Base-by-base conservation (phyloP, 2,888 invertebrate genomes). In the Synergus itoensis region DNA sequence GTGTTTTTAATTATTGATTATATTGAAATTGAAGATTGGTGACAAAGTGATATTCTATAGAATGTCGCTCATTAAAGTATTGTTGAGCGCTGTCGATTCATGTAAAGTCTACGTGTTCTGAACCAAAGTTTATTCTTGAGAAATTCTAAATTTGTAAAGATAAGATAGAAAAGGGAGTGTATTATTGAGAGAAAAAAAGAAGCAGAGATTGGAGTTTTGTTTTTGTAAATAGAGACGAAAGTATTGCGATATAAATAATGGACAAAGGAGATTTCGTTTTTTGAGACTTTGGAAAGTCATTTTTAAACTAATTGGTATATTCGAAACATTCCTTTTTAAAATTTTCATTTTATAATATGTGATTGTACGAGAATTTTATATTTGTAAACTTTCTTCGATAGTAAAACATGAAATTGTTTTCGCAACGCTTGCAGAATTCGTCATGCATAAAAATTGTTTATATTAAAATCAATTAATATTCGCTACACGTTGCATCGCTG, bases 261-360 rank as follows among this genome's bases (percentile, higher is more conserved):
- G 79, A 79, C 80, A 81, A 84, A 84, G 80, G 78, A 80, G 79
- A 79, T 84, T 82, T 84, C 80, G 45, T 82, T 81, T 75, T 78
- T 73, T 64, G 79, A 76, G 78, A 48, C 11, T 21, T 73, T 64
- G 69, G 62, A n/a, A 78, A 73, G 78, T 80, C n/a, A 8, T 65
- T 65, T 65, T 65, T 36, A 48, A 48, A 16, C 53, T 53, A 11
- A 73, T 28, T 53, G 69, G 69, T 73, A 73, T 73, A 69, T 69
- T 45, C 21, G 21, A 45, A 73, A 73, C 73, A 73, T 73, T 73
- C 73, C 73, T 73, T 53, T 73, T 73, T n/a, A 73, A 69, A 73
- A 53, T 73, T 53, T 48, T 48, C 73, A 53, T 73, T 45, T 73
- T 73, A 36, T 36, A 36, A 36, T 62, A 62, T 12, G 28, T 62